A percentile compares a stretch with the other conserved stretches of the same genome.
Conservation (phyloP, 2,888 invertebrate species). For the Stramonita haemastoma region DNA sequence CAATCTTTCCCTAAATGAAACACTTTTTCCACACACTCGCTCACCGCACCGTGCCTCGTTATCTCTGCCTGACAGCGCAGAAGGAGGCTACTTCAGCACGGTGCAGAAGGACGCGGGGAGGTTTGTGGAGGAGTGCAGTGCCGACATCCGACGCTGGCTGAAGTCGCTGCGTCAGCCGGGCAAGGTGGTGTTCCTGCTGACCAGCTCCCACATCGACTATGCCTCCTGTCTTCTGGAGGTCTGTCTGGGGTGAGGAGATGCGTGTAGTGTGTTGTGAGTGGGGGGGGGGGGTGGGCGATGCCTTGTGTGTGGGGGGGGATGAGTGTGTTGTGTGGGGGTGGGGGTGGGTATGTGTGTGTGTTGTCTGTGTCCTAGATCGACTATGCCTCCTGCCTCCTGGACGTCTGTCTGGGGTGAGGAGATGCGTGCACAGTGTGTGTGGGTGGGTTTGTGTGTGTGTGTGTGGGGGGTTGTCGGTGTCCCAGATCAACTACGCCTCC, state of each 20-base stretch:
- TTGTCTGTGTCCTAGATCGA: background rate
- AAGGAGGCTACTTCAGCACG: conserved; percentile 82
- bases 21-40: too few species aligned
- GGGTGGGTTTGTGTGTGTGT: too few species aligned
- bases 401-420: conserved; percentile 34
- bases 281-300: too few species aligned
- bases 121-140: conserved; percentile 81
- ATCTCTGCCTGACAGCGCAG: conserved; percentile 68
- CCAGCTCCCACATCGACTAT: conserved; percentile 68
- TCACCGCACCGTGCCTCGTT: too few species aligned
- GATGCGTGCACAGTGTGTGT: background rate
- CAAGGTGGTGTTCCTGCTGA: conserved; percentile 84
- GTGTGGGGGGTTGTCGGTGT: too few species aligned
- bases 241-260: conserved; percentile 22
- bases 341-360: too few species aligned
- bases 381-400: conserved; percentile 33
- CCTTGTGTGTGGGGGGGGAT: background rate
- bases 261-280: background rate
- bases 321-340: conserved; percentile 4
- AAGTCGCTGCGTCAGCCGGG: conserved; percentile 79
- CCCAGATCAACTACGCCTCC: conserved; percentile 35
- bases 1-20: too few species aligned
- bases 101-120: conserved; percentile 81
- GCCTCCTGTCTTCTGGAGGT: conserved; percentile 39
- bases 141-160: conserved; percentile 80